Base-by-base conservation (phyloP, 2,113 vertebrate species). In the Chinchilla lanigera region DNA sequence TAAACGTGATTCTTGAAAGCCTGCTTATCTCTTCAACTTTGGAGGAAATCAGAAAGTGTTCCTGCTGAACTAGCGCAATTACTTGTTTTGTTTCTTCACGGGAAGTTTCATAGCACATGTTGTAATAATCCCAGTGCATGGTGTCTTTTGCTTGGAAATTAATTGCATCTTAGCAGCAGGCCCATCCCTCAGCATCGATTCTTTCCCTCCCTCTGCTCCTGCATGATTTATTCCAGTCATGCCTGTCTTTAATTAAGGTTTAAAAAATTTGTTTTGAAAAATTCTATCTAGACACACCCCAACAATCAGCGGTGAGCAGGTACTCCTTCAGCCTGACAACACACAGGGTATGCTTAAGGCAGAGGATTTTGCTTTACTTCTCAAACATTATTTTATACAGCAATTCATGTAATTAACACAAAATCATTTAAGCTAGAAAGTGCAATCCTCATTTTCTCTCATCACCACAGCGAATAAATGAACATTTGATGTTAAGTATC, bases 151-250 rank as follows among this genome's bases (percentile, higher is more conserved):
- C 93, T 96, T 81, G 30, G 97, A 96, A 86, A 95, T 93, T 98
- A 98, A 98, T 97, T 98, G 94, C 58, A 93, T 91, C 44, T 67
- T 94, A 97, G 69, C 92, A 97, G 75, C 61, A 94, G 85, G 94
- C 89, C 92, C 90, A 90, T 97, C 92, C 81, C 77, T 98, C 80
- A 86, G 78, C 93, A 97, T 94, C 96, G 97, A 98, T 98, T 94
- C 95, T 58, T 67, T 94, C 38, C 52, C 24, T 97, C 77, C n/a
- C 33, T 97, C 95, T 94, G 35, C 30, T 90, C 97, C 54, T 58
- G 20, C n/a, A 38, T 65, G 47, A 97, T 97, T 97, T 63, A 28
- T 96, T 98, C 93, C n/a, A 97, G 56, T 88, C 90, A 80, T 96
- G 56, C 30, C 93, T 96, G 65, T 78, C 86, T 98, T 97, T 98